Evolutionary conservation across 2,113 vertebrate species (phyloP).

Genomic region (Solea solea): DNA sequence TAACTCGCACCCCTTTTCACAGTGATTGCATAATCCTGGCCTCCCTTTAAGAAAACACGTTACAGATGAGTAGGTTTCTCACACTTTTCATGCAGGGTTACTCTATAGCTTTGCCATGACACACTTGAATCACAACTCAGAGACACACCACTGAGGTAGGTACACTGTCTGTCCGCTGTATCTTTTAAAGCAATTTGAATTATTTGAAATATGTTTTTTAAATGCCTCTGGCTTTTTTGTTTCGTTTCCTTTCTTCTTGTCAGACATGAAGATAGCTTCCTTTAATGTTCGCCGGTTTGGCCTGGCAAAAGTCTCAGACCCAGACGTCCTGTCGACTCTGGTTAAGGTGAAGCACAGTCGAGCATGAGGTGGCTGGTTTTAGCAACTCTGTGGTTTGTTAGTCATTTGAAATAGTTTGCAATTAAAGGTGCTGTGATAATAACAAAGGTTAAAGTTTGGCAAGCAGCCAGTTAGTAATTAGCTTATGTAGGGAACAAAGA

Average conservation of each 20-base stretch:
- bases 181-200: neutral
- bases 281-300: slow-evolving; percentile 65
- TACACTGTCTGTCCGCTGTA: neutral
- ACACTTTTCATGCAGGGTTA: slow-evolving; percentile 3
- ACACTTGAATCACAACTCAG: neutral
- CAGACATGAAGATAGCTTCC: slow-evolving; percentile 63
- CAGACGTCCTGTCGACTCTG: slow-evolving; percentile 46
- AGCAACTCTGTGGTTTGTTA: neutral
- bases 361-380: neutral
- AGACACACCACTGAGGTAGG: neutral
- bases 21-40: neutral
- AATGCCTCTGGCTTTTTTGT: neutral
- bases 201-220: neutral
- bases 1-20: neutral
- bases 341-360: slow-evolving; percentile 50
- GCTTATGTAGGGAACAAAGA: neutral
- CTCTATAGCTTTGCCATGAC: neutral
- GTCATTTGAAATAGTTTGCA: neutral
- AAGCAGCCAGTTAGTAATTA: neutral
- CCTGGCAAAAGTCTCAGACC: slow-evolving; percentile 47
- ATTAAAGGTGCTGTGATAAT: neutral
- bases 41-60: slow-evolving; percentile 22
- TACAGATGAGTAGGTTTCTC: neutral
- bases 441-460: neutral
- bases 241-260: neutral